Evolutionary conservation across 92 coral and sea anemone genomes (phyloP).

Genomic region (Zoanthus sansibaricus): DNA sequence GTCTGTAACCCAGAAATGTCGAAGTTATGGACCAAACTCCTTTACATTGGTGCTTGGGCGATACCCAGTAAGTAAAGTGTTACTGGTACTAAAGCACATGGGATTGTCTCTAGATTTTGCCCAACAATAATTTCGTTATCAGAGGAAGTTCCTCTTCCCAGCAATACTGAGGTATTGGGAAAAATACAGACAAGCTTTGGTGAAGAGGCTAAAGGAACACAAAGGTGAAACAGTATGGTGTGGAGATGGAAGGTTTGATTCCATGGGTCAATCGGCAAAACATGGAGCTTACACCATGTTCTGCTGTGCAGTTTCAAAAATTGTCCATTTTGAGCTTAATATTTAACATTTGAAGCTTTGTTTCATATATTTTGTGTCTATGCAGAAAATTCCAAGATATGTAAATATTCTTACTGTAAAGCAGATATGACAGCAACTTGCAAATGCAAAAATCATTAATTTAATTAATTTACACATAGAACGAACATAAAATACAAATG

Average conservation of each 20-base stretch:
- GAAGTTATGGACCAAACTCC: not conserved
- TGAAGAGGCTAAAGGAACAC: not conserved
- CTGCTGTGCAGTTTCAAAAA: not conserved
- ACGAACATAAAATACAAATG: not conserved
- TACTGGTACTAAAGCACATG: not conserved
- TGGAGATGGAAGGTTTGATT: not conserved
- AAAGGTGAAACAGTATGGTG: not conserved
- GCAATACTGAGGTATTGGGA: not conserved
- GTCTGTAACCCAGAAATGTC: not conserved
- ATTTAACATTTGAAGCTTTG: too few relatives aligned
- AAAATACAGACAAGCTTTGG: not conserved
- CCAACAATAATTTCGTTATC: not conserved
- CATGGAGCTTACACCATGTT: not conserved
- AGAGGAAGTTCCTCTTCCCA: conserved; percentile 1
- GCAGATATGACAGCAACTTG: not conserved
- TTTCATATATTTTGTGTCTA: not conserved
- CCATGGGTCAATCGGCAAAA: not conserved
- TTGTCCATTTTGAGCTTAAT: not conserved
- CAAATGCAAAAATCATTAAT: not conserved
- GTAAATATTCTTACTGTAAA: not conserved
- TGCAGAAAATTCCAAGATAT: not conserved
- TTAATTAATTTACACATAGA: not conserved
- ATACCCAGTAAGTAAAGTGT: not conserved
- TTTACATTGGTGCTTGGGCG: not conserved
- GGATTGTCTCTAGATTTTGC: not conserved